These are phyloP conservation scores for Echeneis naucrates DNA, from an alignment of 2,797 vertebrate species.

Conservation along the genomic window DNA sequence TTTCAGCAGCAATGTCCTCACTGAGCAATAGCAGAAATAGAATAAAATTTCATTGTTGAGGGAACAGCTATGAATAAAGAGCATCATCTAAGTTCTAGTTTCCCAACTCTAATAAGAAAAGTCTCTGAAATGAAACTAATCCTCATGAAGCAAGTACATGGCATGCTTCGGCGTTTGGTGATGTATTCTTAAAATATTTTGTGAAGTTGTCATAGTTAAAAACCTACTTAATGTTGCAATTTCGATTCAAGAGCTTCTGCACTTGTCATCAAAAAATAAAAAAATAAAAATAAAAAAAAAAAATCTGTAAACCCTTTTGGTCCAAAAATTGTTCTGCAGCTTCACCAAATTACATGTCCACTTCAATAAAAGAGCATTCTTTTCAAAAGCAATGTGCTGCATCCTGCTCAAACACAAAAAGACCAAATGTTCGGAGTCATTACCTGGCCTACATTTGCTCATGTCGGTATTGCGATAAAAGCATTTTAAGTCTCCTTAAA, in stretches of 20 bases:
- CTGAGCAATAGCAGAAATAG: constrained; percentile 37
- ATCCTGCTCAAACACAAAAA: not conserved
- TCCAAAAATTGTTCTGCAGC: too few species aligned
- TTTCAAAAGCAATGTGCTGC: not conserved
- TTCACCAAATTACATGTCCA: too few species aligned
- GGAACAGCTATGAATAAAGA: constrained; percentile 30
- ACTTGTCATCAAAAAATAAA: not conserved
- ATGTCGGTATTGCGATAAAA: not conserved
- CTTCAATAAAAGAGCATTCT: not conserved
- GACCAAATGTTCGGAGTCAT: not conserved
- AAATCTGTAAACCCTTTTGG: too few species aligned
- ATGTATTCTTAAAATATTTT: not conserved
- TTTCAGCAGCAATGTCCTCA: constrained; percentile 41
- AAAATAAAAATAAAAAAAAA: too few species aligned
- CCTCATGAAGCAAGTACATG: not conserved
- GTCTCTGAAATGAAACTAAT: constrained; percentile 1
- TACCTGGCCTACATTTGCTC: not conserved
- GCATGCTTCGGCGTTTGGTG: not conserved
- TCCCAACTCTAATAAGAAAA: constrained; percentile 10
- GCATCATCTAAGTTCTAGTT: constrained; percentile 1
- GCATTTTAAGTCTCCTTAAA: not conserved
- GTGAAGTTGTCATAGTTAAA: not conserved
- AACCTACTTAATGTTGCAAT: not conserved
- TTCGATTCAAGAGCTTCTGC: too few species aligned
- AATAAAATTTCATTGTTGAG: constrained; percentile 26